Base-by-base conservation (phyloP, 2,113 vertebrate genomes). In the Redunca redunca region DNA sequence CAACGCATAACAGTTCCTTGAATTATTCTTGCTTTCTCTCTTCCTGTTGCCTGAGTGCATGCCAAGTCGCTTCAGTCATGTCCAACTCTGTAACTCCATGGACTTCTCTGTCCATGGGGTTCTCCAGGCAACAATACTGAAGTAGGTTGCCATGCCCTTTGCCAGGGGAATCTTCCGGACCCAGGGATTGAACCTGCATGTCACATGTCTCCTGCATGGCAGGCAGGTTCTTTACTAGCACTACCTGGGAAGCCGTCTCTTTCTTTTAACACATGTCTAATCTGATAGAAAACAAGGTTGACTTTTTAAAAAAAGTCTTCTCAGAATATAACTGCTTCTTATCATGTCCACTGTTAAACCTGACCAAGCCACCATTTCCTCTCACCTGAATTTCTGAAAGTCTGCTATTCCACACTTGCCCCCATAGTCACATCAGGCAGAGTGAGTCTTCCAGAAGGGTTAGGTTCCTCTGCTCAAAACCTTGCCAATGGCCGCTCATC, bases 341-440 rank as follows among this genome's bases (percentile, higher is more conserved):
- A 46, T n/a, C 4, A 12, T 13, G 26, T 86, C 5, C 33, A 9
- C 13, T 26, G n/a, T 55, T 15, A 6, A 50, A n/a, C 21, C 33
- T 67, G 33, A 1, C 33, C 13, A 28, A 19, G 12, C 11, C 11
- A 6, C 64, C 11, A 4, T 25, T 26, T 4, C 80, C 58, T 48
- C 11, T 83, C 36, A 9, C 13, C 23, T 12, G 46, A 64, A 40
- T 33, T 83, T 25, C 46, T 5, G 40, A 40, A 36, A 7, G 30
- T 30, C 26, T 33, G 2, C 3, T 40, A 7, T 30, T 77, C 40
- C 50, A 16, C 16, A 7, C 7, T 17, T 17, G 8, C 0, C 21
- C 52, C 21, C 26, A 17, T 1, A 33, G 58, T 60, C 16, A 4
- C n/a, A 6, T 52, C 80, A 50, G 36, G 28, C 6, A 71, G 55